Base-by-base conservation (phyloP, 1,140 invertebrate species). In the Listronotus bonariensis region DNA sequence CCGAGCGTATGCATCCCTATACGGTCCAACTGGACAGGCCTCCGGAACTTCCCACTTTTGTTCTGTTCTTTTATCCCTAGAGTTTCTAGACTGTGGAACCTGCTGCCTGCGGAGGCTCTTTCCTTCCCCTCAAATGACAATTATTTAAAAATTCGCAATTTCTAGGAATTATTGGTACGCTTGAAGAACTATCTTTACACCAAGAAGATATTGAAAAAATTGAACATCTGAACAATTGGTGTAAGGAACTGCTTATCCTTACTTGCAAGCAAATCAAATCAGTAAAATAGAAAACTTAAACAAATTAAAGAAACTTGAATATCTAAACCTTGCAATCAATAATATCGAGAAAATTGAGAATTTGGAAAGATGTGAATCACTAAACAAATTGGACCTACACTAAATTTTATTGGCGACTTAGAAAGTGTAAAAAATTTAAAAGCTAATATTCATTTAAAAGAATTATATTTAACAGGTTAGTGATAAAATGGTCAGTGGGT, bases 141-240 rank as follows among this genome's bases (percentile, higher is more conserved):
- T n/a, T n/a, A n/a, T n/a, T n/a, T n/a, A n/a, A n/a, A n/a, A n/a
- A n/a, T n/a, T n/a, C n/a, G n/a, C n/a, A n/a, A 97, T 97, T n/a
- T 81, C 92, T 97, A 68, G 83, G 89, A 4, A 86, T 94, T 62
- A 89, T 98, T 54, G 88, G 87, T 36, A 93, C 90, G 2, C 79
- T 98, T 17, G 94, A 97, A 82, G 96, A 98, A 79, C 83, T 98
- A 40, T 89, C 95, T 0, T 78, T 98, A 20, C 95, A 98, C 76
- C 96, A 98, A 78, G 91, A 96, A 81, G 90, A 96, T 73, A 92
- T 98, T 46, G 92, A 93, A 74, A 92, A 88, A 79, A 94, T 98
- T 60, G 94, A 98, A 75, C 81, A 91, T 73, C 74, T 98, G 41
- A 91, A 95, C 72, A 88, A 92, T 72, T 93, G 91, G 86, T 98